phyloP scores from a whole-genome alignment of 2,888 invertebrate species.

The Ashinkailepas kermadecensis region DNA sequence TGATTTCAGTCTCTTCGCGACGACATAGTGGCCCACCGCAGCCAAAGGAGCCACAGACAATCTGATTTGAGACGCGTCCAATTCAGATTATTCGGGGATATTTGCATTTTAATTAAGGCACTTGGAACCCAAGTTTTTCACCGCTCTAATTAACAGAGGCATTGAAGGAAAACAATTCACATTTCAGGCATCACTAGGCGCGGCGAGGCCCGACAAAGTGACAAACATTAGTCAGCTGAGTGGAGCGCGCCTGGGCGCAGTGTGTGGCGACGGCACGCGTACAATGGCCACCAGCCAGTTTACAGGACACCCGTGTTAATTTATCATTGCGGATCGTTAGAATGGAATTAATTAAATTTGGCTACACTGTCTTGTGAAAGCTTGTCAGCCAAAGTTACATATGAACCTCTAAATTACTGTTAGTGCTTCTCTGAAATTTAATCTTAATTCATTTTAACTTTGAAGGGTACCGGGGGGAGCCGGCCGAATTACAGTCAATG shows the following conservation, averaged over 20 bases:
- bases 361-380: slow-evolving; percentile 19
- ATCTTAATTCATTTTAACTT: slow-evolving; percentile 21
- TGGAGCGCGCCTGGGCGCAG: background rate
- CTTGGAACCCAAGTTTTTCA: slow-evolving; percentile 3
- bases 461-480: background rate
- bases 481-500: slow-evolving; percentile 15
- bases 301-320: background rate
- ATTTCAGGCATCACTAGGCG: slow-evolving; percentile 4
- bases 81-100: slow-evolving; percentile 20
- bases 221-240: slow-evolving; percentile 4
- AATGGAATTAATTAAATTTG: slow-evolving; percentile 23
- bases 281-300: background rate
- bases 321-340: slow-evolving; percentile 19
- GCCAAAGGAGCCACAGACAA: background rate
- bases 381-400: slow-evolving; percentile 22
- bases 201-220: background rate
- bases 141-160: slow-evolving; percentile 21
- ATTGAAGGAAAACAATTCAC: slow-evolving; percentile 23
- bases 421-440: slow-evolving; percentile 20
- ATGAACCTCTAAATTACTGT: slow-evolving; percentile 23
- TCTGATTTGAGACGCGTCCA: slow-evolving; percentile 8
- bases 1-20: background rate
- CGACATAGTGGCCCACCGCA: background rate
- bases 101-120: slow-evolving; percentile 24
- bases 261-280: background rate